Evolutionary conservation across 2,113 vertebrate species (phyloP).

Genomic region (Clupea harengus): DNA sequence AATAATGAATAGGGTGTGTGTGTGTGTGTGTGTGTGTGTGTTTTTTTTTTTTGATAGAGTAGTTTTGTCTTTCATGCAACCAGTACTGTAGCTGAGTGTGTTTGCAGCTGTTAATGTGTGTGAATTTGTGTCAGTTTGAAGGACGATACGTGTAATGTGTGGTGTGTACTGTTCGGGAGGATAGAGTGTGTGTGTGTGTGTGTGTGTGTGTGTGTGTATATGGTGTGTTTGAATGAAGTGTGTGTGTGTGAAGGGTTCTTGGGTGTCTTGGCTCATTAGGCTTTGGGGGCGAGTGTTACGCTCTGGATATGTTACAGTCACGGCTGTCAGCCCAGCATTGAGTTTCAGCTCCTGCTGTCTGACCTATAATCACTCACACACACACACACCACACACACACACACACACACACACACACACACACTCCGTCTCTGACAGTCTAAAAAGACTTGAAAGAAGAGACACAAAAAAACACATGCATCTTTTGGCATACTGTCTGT

Average conservation of each 20-base stretch:
- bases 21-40: no score
- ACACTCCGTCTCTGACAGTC: not conserved
- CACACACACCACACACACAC: not conserved
- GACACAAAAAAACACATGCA: no score
- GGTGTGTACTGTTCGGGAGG: no score
- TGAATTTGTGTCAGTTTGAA: not conserved
- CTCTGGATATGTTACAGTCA: conserved; percentile 29
- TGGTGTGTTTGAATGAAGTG: not conserved
- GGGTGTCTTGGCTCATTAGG: conserved; percentile 23
- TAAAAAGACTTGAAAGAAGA: no score
- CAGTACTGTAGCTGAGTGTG: not conserved
- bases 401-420: not conserved
- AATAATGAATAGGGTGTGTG: not conserved
- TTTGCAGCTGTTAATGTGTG: not conserved
- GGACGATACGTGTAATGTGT: not conserved
- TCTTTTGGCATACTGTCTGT: no score
- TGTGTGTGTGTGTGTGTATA: not conserved
- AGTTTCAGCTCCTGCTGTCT: conserved; percentile 17
- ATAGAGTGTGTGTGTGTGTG: not conserved
- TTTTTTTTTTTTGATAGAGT: not conserved
- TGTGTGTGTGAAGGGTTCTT: not conserved
- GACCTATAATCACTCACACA: conserved; percentile 26
- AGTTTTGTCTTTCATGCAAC: no score
- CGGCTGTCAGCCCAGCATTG: not conserved
- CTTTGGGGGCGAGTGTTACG: conserved; percentile 7